phyloP scores from a whole-genome alignment of 2,113 vertebrate species.

The Prunella fulvescens region DNA sequence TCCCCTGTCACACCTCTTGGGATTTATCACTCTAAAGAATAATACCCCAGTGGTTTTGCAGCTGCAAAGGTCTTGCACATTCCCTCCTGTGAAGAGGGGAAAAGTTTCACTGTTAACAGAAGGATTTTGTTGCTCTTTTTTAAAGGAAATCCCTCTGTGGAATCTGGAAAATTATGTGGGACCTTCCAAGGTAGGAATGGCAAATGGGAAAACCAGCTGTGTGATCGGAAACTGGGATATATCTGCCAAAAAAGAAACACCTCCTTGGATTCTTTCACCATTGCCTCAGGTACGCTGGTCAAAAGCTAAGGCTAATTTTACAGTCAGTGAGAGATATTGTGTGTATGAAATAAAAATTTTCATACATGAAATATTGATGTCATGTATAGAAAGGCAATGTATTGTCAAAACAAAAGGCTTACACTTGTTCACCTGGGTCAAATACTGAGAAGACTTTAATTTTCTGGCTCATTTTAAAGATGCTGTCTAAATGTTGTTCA shows the following conservation, averaged over 20 bases:
- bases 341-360: too few relatives aligned
- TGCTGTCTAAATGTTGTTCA: not conserved
- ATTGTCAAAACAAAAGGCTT: not conserved
- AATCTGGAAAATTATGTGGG: conserved; percentile 83
- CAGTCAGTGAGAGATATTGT: not conserved
- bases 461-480: not conserved
- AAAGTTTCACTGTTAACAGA: not conserved
- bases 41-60: not conserved
- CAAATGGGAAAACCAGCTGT: conserved; percentile 86
- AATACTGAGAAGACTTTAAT: not conserved
- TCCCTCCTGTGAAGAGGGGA: not conserved
- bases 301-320: not conserved
- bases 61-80: not conserved
- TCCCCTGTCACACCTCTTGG: not conserved
- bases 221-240: conserved; percentile 84
- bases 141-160: conserved; percentile 84
- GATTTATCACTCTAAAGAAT: not conserved
- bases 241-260: conserved; percentile 89
- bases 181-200: conserved; percentile 83
- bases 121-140: not conserved
- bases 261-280: conserved; percentile 55
- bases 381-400: not conserved
- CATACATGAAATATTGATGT: not conserved
- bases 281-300: conserved; percentile 51
- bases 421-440: not conserved